These are phyloP conservation scores for Celastrina argiolus DNA, from an alignment of 2,888 invertebrate genomes.

Conservation along the genomic window DNA sequence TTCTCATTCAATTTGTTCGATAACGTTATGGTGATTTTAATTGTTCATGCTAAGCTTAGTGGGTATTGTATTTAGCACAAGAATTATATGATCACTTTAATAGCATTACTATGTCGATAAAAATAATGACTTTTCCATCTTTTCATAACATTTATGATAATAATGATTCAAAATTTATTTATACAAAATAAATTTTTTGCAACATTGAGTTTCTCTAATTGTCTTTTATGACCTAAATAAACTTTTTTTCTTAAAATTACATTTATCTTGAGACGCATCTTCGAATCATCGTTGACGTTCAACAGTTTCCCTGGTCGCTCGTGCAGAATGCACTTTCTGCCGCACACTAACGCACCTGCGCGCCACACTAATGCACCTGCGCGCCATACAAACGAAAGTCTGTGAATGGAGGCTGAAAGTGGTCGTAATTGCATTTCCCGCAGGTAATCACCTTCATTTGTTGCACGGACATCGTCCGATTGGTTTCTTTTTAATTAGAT, in stretches of 20 bases:
- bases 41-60: too few relatives aligned
- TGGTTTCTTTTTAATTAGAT: slow-evolving; percentile 8
- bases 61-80: not conserved
- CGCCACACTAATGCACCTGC: slow-evolving; percentile 33
- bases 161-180: too few relatives aligned
- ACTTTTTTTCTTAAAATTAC: too few relatives aligned
- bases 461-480: slow-evolving; percentile 5
- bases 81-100: not conserved
- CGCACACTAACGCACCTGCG: slow-evolving; percentile 38
- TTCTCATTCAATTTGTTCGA: too few relatives aligned
- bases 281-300: slow-evolving; percentile 11
- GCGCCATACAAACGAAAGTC: slow-evolving; percentile 43
- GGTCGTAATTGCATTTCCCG: slow-evolving; percentile 24
- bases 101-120: too few relatives aligned
- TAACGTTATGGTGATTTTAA: too few relatives aligned
- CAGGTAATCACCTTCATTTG: slow-evolving; percentile 1
- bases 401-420: slow-evolving; percentile 40
- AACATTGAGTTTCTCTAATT: not conserved
- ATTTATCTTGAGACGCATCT: slow-evolving; percentile 41
- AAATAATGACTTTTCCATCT: too few relatives aligned
- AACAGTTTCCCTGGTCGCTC: slow-evolving; percentile 66
- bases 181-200: not conserved
- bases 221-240: too few relatives aligned
- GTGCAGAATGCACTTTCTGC: slow-evolving; percentile 76
- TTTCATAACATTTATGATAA: too few relatives aligned